Percentiles rank a stretch among this genome's conserved stretches.
These are phyloP conservation scores for Romanogobio albipinnatus DNA, from an alignment of 2,113 vertebrate species.

Conservation along the genomic window DNA sequence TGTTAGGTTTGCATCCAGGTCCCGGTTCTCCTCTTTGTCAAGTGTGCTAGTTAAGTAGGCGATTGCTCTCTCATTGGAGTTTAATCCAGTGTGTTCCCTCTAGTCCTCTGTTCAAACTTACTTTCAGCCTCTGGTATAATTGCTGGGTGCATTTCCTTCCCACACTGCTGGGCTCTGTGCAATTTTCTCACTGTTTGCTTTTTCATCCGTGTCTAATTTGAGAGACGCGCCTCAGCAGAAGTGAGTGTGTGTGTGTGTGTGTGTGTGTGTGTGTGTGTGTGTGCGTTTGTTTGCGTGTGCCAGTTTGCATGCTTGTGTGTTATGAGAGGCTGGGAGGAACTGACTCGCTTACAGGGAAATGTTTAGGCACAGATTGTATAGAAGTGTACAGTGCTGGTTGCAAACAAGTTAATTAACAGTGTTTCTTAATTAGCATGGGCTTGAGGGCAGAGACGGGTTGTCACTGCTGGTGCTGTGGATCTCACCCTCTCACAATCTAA, in stretches of 20 bases:
- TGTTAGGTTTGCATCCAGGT: slow-evolving; percentile 1
- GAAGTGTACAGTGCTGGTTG: slow-evolving; percentile 45
- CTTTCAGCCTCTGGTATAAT: slow-evolving; percentile 47
- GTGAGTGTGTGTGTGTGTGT: slow-evolving; percentile 49
- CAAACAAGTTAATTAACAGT: slow-evolving; percentile 59
- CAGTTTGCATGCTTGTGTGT: slow-evolving; percentile 6
- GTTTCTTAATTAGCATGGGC: slow-evolving; percentile 53
- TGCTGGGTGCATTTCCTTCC: slow-evolving; percentile 46
- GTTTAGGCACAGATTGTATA: slow-evolving; percentile 42
- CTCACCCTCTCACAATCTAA: slow-evolving; percentile 39
- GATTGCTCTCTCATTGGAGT: slow-evolving; percentile 30
- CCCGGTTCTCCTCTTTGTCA: slow-evolving; percentile 8
- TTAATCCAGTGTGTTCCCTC: slow-evolving; percentile 38
- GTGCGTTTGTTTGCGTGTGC: slow-evolving; percentile 13
- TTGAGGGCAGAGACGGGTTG: slow-evolving; percentile 41
- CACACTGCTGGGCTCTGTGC: slow-evolving; percentile 45
- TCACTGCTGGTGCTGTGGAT: slow-evolving; percentile 43
- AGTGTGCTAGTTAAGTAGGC: slow-evolving; percentile 36
- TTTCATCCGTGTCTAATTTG: slow-evolving; percentile 59
- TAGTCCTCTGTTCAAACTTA: slow-evolving; percentile 41
- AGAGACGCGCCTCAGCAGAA: slow-evolving; percentile 52
- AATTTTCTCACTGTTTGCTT: slow-evolving; percentile 57
- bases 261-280: neutral
- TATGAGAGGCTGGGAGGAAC: slow-evolving; percentile 18
- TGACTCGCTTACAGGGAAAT: slow-evolving; percentile 52